Percentiles rank a stretch among this genome's conserved stretches.
Evolutionary conservation across 2,113 vertebrate species (phyloP).

Genomic region (Cyprinus carpio): DNA sequence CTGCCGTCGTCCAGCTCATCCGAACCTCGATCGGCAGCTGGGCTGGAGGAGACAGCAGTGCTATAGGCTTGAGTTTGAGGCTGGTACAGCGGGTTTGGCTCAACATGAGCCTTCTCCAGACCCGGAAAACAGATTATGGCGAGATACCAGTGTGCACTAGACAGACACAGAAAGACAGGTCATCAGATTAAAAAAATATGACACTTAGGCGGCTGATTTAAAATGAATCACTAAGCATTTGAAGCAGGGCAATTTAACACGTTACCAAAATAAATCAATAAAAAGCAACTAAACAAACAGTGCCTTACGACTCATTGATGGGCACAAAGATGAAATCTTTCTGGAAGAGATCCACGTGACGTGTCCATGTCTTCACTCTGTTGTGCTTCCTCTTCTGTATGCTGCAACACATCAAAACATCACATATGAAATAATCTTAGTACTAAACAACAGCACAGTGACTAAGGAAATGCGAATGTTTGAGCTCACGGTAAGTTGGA

Average conservation of each 20-base stretch:
- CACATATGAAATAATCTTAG: neutral
- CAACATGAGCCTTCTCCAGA: conserved; percentile 79
- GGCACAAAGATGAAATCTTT: conserved; percentile 99
- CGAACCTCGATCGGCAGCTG: neutral
- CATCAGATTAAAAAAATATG: neutral
- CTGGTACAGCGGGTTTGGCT: conserved; percentile 84
- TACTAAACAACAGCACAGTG: neutral
- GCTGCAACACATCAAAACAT: conserved; percentile 64
- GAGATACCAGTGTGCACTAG: conserved; percentile 97
- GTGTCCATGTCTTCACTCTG: conserved; percentile 96
- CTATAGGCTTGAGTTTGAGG: conserved; percentile 15
- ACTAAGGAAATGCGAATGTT: neutral
- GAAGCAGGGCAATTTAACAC: neutral
- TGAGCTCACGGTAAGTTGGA: conserved; percentile 88
- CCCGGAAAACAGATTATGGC: conserved; percentile 98
- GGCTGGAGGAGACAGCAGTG: neutral
- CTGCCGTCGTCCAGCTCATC: conserved; percentile 66
- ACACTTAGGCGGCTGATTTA: neutral
- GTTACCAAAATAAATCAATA: neutral
- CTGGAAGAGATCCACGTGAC: conserved; percentile 96
- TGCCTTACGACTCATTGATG: conserved; percentile 97
- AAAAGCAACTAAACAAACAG: neutral
- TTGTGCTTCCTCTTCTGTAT: conserved; percentile 94
- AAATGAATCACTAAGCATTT: neutral
- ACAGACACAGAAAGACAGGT: neutral